phyloP scores from a whole-genome alignment of 2,113 vertebrate genomes.

The Xerus inauris region DNA sequence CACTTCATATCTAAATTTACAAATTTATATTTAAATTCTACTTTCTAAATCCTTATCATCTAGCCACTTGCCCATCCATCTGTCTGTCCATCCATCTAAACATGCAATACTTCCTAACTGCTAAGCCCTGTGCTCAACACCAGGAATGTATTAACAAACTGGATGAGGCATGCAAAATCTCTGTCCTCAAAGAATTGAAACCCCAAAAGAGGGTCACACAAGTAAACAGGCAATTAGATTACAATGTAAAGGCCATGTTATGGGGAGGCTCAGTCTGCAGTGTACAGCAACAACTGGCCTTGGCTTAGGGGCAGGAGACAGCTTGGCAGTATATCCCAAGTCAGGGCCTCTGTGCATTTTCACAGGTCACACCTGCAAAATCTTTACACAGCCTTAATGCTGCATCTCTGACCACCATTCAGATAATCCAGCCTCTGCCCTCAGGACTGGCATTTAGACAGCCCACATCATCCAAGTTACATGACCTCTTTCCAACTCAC shows the following conservation, averaged over 20 bases:
- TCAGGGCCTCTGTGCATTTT: not conserved
- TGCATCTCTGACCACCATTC: not conserved
- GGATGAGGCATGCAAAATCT: not conserved
- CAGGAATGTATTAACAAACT: not conserved
- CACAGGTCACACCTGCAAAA: not conserved
- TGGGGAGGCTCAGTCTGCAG: not conserved
- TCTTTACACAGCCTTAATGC: accelerated
- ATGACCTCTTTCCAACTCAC: not conserved
- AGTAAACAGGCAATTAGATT: not conserved
- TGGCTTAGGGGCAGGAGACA: too few species aligned
- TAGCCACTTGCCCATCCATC: not conserved
- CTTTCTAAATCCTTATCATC: not conserved
- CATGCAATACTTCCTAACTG: not conserved
- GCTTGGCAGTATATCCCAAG: too few species aligned
- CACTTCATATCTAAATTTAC: not conserved
- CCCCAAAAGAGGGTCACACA: not conserved
- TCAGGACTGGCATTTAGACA: not conserved
- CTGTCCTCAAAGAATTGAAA: not conserved
- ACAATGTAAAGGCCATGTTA: not conserved
- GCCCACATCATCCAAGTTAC: not conserved
- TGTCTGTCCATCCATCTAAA: not conserved
- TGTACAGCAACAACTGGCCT: not conserved
- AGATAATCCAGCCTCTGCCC: not conserved
- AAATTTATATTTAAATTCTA: not conserved
- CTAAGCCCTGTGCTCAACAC: not conserved